Base-by-base conservation (phyloP, 2,797 vertebrate species). In the Scomberomorus guttatus region DNA sequence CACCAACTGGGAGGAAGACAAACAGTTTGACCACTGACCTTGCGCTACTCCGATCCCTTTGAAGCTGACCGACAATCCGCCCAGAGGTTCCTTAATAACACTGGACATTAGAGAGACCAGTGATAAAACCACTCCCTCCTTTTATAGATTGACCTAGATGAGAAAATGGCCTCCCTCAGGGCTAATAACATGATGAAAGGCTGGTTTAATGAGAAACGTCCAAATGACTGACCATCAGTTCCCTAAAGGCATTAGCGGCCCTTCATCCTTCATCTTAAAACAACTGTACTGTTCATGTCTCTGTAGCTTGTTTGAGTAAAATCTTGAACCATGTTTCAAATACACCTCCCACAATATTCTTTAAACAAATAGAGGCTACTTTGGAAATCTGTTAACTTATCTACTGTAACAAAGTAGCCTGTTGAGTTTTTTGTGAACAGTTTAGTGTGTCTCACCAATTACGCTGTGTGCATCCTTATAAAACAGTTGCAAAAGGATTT, bases 1-100 rank as follows among this genome's bases (percentile, higher is more conserved):
- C 51, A 60, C 57, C 29, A 71, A 80, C 55, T 70, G 57, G 57
- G 72, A 83, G 87, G 37, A 71, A 78, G 79, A 82, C 75, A 81
- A 84, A 85, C 51, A 77, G 81, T 81, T 90, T 89, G 86, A 89
- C 83, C 66, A 1, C 64, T 89, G 90, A 87, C 81, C 88, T 77
- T 29, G 8, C 7, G 18, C 74, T 77, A 51, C 70, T 81, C 62
- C 27, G 24, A 15, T 24, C 29, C 27, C 80, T 93, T 91, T 90
- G 89, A 94, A 88, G 90, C 81, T 62, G 83, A 72, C 64, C 48
- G 56, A 77, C 61, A 77, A 77, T 86, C 46, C 8, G 60, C 77
- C 77, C 51, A 22, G 74, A 68, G 82, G 32, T 57, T 80, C 75
- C 84, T 84, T 85, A 84, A 77, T 79, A 84, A 73, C 72, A 59